Percentiles rank a stretch among this genome's conserved stretches.
Conservation (phyloP, 2,113 vertebrate species). For the Lathamus discolor region DNA sequence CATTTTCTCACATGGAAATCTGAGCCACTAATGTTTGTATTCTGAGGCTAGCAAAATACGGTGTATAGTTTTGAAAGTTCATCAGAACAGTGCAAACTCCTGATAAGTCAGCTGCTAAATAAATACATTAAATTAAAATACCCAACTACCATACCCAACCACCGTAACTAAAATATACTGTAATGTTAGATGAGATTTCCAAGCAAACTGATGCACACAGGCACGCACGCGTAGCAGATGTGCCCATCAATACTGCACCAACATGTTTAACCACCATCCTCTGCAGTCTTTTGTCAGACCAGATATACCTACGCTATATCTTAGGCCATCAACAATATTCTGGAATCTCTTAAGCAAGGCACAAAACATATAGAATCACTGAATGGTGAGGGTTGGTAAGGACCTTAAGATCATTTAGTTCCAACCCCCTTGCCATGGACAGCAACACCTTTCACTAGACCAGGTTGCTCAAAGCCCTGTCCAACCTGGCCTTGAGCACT, state of each 20-base stretch:
- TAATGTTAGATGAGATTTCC: background rate
- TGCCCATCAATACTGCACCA: background rate
- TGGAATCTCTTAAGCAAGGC: background rate
- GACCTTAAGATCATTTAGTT: background rate
- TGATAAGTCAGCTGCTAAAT: background rate
- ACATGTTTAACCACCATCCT: background rate
- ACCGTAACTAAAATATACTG: background rate
- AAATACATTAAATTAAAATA: background rate
- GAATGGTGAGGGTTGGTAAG: background rate
- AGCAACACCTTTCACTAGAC: background rate
- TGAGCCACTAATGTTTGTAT: fast-evolving
- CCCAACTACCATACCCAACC: background rate
- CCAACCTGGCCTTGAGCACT: background rate
- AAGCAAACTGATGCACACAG: background rate
- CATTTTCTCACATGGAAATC: background rate
- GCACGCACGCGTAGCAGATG: fast-evolving
- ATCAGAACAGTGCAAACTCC: background rate
- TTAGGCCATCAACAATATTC: background rate
- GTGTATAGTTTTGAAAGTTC: background rate
- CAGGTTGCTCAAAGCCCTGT: background rate
- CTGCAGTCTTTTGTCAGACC: background rate
- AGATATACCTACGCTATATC: background rate
- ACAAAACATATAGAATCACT: background rate
- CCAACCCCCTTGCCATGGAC: background rate
- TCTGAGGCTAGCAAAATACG: background rate